Conservation (phyloP, 2,888 invertebrate species). For the Venustoraphidia nigricollis region DNA sequence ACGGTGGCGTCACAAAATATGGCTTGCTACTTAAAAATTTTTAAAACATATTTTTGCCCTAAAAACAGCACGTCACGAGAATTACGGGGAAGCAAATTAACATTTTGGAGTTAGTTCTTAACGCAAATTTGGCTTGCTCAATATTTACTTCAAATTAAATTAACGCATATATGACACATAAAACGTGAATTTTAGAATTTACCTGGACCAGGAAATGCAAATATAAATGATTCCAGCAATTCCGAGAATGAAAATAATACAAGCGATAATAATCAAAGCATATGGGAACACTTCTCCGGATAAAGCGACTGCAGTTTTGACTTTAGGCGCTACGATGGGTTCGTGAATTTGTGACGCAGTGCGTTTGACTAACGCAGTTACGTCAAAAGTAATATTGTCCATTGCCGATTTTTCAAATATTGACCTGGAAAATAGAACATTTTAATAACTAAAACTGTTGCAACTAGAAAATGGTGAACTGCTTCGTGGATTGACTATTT, state of each 20-base stretch:
- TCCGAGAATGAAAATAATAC: conserved; percentile 76
- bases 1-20: no score
- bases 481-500: no score
- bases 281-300: conserved; percentile 64
- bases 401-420: conserved; percentile 44
- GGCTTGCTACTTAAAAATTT: no score
- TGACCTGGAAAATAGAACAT: conserved; percentile 25
- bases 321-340: conserved; percentile 30
- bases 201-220: conserved; percentile 89
- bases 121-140: no score
- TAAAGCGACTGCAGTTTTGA: conserved; percentile 27
- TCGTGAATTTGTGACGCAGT: conserved; percentile 51
- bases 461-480: not conserved
- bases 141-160: no score
- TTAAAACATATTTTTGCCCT: no score
- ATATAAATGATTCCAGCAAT: conserved; percentile 83
- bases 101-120: no score
- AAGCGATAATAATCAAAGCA: conserved; percentile 74
- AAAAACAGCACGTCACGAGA: no score
- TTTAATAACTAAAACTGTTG: not conserved
- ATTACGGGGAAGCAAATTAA: no score
- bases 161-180: not conserved
- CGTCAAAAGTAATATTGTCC: conserved; percentile 49
- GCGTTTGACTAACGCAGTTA: conserved; percentile 50
- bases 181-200: conserved; percentile 17